Conservation (phyloP, 2,797 vertebrate species). For the Chaetodon trifasciatus region DNA sequence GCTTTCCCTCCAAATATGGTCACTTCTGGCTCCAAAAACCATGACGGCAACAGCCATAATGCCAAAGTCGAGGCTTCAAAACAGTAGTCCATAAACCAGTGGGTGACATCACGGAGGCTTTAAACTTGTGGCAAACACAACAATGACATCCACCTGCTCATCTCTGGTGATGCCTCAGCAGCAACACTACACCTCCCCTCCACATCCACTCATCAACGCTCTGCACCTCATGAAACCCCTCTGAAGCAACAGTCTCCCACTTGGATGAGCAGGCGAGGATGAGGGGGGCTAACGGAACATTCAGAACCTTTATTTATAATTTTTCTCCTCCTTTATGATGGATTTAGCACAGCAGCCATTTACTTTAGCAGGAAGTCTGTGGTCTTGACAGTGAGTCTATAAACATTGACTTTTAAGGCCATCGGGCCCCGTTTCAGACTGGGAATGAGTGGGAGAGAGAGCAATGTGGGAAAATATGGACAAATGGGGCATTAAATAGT, state of each 20-base stretch:
- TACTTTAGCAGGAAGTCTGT: constrained; percentile 76
- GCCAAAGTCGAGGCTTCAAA: no score
- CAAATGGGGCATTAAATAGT: constrained; percentile 32
- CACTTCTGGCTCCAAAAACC: no score
- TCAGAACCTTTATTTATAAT: constrained; percentile 70
- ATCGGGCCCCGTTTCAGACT: constrained; percentile 40
- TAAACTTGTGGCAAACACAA: not conserved
- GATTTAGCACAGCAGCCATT: constrained; percentile 69
- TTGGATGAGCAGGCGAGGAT: constrained; percentile 9
- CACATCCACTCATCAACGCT: constrained; percentile 6
- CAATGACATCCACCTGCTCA: not conserved
- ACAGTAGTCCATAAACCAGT: no score
- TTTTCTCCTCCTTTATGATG: constrained; percentile 72
- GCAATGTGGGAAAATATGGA: constrained; percentile 8
- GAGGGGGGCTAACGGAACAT: constrained; percentile 60
- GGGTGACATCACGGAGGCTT: no score
- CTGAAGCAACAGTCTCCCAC: not conserved
- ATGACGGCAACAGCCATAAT: no score
- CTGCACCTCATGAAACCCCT: not conserved
- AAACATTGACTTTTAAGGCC: constrained; percentile 85
- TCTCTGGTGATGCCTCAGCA: not conserved
- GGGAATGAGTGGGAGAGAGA: constrained; percentile 26
- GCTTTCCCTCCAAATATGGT: no score
- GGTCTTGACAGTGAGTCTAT: constrained; percentile 67
- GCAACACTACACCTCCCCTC: constrained; percentile 6